Evolutionary conservation across 2,888 invertebrate genomes (phyloP).

Genomic region (Balanococcus diminutus): DNA sequence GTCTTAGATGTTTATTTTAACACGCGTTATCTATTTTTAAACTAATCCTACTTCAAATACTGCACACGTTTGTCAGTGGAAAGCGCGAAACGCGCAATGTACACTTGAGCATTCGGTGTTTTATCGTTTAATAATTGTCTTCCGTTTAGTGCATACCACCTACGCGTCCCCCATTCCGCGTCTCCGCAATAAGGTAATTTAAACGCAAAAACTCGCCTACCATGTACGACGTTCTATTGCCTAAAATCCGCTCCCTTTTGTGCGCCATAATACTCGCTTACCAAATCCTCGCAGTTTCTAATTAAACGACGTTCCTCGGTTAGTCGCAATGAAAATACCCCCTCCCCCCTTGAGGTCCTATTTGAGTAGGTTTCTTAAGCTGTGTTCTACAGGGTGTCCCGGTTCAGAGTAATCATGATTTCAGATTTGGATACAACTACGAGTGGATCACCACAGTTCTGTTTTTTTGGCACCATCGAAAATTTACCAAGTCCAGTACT

Average conservation of each 20-base stretch:
- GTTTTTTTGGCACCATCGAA: too few relatives aligned
- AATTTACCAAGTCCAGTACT: too few relatives aligned
- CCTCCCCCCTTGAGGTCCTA: too few relatives aligned
- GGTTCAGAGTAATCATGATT: too few relatives aligned
- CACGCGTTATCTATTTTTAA: constrained; percentile 51
- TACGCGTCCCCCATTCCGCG: background rate
- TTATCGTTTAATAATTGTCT: constrained; percentile 47
- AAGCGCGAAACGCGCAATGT: constrained; percentile 4
- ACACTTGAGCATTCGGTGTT: constrained; percentile 38
- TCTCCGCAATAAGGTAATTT: background rate
- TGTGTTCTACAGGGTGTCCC: too few relatives aligned
- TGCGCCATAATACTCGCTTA: background rate
- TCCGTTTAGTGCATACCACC: constrained; percentile 32
- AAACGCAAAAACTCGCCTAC: constrained; percentile 4
- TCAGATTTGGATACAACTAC: too few relatives aligned
- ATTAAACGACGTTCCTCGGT: background rate
- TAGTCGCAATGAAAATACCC: too few relatives aligned
- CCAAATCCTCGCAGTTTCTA: background rate
- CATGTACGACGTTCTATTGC: background rate
- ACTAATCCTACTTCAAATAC: constrained; percentile 44
- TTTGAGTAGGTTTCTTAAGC: too few relatives aligned
- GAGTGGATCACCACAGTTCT: too few relatives aligned
- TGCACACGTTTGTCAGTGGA: constrained; percentile 26
- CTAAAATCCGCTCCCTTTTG: background rate
- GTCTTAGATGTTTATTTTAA: constrained; percentile 50